Evolutionary conservation across 2,113 vertebrate species (phyloP), one percentile per base, ranked within the genome.

Genomic region (Cisticola juncidis): DNA sequence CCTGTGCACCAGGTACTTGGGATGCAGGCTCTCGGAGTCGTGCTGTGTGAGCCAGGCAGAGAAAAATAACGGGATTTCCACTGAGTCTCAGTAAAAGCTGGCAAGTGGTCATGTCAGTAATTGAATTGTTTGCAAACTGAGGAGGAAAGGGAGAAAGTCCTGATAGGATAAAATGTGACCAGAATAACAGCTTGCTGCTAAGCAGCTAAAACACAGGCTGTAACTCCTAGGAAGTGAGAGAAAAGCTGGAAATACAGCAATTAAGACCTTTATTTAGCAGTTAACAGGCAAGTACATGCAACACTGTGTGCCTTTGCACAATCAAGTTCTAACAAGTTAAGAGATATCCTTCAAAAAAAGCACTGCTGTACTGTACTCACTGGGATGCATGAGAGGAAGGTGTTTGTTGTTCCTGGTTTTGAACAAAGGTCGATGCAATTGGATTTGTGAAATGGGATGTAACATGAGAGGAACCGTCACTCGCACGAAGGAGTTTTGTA

Each of bases 311-410:
- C 40, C 28, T 88, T 74, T 78, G 53, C 60, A 71, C 44, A 90
- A 60, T 81, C 88, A 71, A 60, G 93, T 93, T 81, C 88, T 47
- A 90, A 81, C 85, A 88, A 88, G 90, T 86, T 88, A 51, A 68
- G 64, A 78, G 72, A 92, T 83, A 74, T 51, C 56, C 79, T 92
- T 88, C 64, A 64, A 60, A 92, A 87, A 68, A 64, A 61, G 4
- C 11, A 3, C 6, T n/a, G 47, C 23, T 21, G 2, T 68, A 17
- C 14, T 51, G 8, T 51, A 48, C 11, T 62, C 38, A 5, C 61
- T 68, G 56, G 56, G 36, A 88, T 88, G 35, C 29, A 12, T 11
- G 62, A 66, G n/a, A 83, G 31, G 42, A 73, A 68, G 6, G 1
- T n/a, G 14, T 79, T 81, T 51, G 38, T 29, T 86, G 44, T 51